These are phyloP conservation scores for Uropsilus gracilis DNA, from an alignment of 2,113 vertebrate species.

Conservation along the genomic window DNA sequence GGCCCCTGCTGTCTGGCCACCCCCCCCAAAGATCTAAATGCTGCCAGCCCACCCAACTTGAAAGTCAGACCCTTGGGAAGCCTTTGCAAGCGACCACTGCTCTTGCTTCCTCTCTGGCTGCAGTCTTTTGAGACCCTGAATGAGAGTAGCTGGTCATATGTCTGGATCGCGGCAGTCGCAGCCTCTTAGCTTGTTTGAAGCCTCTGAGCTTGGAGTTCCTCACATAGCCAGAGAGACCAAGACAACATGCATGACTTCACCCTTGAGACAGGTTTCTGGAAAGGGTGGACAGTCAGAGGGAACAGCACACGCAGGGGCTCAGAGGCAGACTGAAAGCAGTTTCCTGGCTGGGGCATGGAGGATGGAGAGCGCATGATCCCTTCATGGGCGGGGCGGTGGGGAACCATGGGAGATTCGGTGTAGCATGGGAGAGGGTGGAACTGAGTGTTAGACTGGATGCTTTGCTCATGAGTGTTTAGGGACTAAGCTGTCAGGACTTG, in stretches of 20 bases:
- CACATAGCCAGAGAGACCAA: background rate
- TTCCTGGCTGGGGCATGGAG: background rate
- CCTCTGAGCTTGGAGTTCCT: background rate
- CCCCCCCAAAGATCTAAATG: background rate
- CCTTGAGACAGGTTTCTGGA: background rate
- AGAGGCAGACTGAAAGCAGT: fast-evolving
- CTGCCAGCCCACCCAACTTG: background rate
- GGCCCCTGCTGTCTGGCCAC: no score
- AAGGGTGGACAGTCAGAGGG: background rate
- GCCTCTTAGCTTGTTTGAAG: no score
- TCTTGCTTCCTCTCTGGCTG: fast-evolving
- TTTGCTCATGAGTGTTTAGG: background rate
- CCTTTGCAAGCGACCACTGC: background rate
- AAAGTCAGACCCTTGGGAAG: fast-evolving
- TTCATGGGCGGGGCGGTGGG: background rate
- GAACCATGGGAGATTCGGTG: background rate
- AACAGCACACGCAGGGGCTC: background rate
- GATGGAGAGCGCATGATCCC: background rate
- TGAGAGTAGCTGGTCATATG: background rate
- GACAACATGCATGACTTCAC: background rate
- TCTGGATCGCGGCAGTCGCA: no score
- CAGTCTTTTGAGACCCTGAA: background rate
- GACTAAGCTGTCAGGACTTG: background rate
- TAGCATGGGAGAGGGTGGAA: background rate
- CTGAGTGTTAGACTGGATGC: background rate